These are phyloP conservation scores for Chymomyza caudatula DNA, from an alignment of 2,888 invertebrate genomes.

Conservation along the genomic window DNA sequence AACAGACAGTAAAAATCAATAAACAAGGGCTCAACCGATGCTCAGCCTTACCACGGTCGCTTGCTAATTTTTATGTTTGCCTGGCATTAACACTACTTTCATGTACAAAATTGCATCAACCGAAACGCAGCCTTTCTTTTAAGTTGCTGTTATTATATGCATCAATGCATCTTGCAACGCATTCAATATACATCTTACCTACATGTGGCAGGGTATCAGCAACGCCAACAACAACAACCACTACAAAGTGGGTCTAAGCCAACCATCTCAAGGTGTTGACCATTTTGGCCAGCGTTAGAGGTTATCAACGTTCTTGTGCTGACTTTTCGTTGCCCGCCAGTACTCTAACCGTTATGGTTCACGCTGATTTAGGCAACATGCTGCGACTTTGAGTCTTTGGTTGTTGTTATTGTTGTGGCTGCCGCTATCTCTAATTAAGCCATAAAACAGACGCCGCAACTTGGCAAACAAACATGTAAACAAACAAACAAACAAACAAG, in stretches of 20 bases:
- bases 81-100: too few species aligned
- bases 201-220: background rate
- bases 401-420: background rate
- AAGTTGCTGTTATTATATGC: background rate
- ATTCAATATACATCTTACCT: too few species aligned
- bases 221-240: background rate
- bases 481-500: background rate
- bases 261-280: background rate
- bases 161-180: too few species aligned
- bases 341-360: slow-evolving; percentile 51
- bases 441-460: slow-evolving; percentile 57
- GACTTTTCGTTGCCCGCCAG: background rate
- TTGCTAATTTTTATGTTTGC: too few species aligned
- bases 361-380: slow-evolving; percentile 56
- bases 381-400: background rate
- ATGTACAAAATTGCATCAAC: too few species aligned
- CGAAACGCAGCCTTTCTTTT: too few species aligned
- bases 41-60: too few species aligned
- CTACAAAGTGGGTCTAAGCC: background rate
- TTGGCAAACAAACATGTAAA: background rate
- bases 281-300: background rate
- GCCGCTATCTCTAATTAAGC: slow-evolving; percentile 57
- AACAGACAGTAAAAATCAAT: too few species aligned
- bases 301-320: background rate
- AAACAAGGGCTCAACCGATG: too few species aligned